Evolutionary conservation across 1,140 invertebrate genomes (phyloP).

Genomic region (Drosophila parvula): DNA sequence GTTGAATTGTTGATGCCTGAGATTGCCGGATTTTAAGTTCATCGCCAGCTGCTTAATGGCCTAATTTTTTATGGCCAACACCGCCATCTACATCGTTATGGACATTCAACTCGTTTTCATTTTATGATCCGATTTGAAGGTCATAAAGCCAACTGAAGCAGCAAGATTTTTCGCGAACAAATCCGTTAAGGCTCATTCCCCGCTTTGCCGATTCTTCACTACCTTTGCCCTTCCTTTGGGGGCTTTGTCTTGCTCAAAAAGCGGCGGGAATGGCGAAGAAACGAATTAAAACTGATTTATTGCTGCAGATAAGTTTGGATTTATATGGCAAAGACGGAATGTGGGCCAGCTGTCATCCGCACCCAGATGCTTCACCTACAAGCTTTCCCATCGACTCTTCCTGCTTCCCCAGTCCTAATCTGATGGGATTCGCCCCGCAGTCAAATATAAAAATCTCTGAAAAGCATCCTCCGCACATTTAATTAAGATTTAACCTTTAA

Average conservation of each 20-base stretch:
- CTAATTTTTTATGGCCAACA: slow-evolving; percentile 24
- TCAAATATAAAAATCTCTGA: slow-evolving; percentile 15
- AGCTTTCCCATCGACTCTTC: background rate
- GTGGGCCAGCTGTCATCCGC: slow-evolving; percentile 8
- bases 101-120: slow-evolving; percentile 45
- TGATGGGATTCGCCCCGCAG: slow-evolving; percentile 31
- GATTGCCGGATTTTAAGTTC: slow-evolving; percentile 4
- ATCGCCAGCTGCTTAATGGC: slow-evolving; percentile 8
- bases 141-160: slow-evolving; percentile 40
- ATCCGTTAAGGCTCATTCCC: slow-evolving; percentile 30
- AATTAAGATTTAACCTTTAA: slow-evolving; percentile 80
- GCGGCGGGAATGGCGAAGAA: slow-evolving; percentile 48
- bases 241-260: slow-evolving; percentile 43
- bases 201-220: background rate
- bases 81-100: slow-evolving; percentile 27
- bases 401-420: slow-evolving; percentile 16
- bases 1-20: background rate
- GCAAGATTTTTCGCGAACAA: slow-evolving; percentile 28
- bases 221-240: background rate
- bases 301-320: slow-evolving; percentile 75
- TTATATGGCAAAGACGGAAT: slow-evolving; percentile 61
- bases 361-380: background rate
- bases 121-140: slow-evolving; percentile 47
- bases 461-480: slow-evolving; percentile 51
- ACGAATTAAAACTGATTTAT: slow-evolving; percentile 81